Evolutionary conservation across 2,888 invertebrate species (phyloP).

Genomic region (Schrankia costaestrigalis): DNA sequence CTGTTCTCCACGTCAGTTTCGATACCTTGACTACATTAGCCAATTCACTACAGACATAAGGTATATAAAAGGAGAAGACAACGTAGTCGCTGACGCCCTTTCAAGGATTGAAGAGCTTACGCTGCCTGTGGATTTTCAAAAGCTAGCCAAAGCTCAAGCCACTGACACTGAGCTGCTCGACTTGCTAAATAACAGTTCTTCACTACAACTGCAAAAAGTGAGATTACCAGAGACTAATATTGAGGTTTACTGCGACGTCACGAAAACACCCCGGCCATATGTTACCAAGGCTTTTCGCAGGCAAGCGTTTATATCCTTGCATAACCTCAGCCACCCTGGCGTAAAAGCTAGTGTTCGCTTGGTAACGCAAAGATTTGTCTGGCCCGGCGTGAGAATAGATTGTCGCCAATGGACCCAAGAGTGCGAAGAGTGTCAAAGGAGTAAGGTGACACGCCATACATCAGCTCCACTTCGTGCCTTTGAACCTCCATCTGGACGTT

Average conservation of each 20-base stretch:
- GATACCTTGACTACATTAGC: neutral
- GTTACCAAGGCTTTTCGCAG: neutral
- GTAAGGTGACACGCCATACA: constrained; percentile 37
- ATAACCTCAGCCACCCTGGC: constrained; percentile 5
- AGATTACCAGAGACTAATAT: too few species aligned
- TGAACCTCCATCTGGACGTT: constrained; percentile 23
- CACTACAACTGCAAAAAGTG: neutral
- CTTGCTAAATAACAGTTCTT: neutral
- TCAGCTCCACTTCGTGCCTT: neutral
- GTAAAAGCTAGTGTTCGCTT: constrained; percentile 13
- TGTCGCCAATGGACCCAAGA: constrained; percentile 36
- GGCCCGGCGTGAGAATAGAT: constrained; percentile 46
- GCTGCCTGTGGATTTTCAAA: neutral
- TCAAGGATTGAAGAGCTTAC: neutral
- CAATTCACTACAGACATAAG: neutral
- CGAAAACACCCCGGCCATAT: neutral
- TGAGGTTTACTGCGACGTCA: neutral
- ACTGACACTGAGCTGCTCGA: neutral
- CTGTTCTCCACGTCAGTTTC: neutral
- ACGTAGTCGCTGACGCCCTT: neutral
- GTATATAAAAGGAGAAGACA: neutral
- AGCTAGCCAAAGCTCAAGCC: neutral
- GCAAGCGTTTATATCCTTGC: constrained; percentile 1
- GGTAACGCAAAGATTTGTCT: constrained; percentile 42
- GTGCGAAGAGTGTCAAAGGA: constrained; percentile 42